These are phyloP conservation scores for Neria commutata DNA, from an alignment of 2,888 invertebrate species.

Conservation along the genomic window DNA sequence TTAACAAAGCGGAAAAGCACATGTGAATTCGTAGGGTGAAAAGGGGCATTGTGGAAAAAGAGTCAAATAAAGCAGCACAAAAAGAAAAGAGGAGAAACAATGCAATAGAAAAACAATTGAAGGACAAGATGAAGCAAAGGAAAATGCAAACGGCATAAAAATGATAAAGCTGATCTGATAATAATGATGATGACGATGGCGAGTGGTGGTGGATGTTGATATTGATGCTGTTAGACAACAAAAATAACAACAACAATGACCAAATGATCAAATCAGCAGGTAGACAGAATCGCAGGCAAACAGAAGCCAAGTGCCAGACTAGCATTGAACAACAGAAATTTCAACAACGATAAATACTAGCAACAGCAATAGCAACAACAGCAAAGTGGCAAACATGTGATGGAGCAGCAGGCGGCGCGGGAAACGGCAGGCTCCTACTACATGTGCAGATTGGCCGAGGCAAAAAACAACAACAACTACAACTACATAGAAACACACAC, in stretches of 20 bases:
- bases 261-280: too few relatives aligned
- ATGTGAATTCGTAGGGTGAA: too few relatives aligned
- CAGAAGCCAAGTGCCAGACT: too few relatives aligned
- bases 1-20: too few relatives aligned
- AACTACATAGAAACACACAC: neutral
- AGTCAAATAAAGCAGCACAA: too few relatives aligned
- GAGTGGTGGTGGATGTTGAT: slow-evolving; percentile 1
- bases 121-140: neutral
- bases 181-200: slow-evolving; percentile 2
- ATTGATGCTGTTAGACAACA: slow-evolving; percentile 17
- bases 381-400: neutral
- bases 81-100: too few relatives aligned
- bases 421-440: too few relatives aligned
- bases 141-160: neutral
- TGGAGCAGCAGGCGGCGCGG: too few relatives aligned
- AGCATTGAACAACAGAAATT: slow-evolving; percentile 7
- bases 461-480: neutral
- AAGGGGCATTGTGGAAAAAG: too few relatives aligned
- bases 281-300: too few relatives aligned
- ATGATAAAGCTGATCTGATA: neutral
- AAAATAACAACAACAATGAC: neutral
- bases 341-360: neutral
- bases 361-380: slow-evolving; percentile 9
- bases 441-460: neutral
- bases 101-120: neutral